These are phyloP conservation scores for Cheilosia impressa DNA, from an alignment of 2,888 invertebrate species.

Conservation along the genomic window DNA sequence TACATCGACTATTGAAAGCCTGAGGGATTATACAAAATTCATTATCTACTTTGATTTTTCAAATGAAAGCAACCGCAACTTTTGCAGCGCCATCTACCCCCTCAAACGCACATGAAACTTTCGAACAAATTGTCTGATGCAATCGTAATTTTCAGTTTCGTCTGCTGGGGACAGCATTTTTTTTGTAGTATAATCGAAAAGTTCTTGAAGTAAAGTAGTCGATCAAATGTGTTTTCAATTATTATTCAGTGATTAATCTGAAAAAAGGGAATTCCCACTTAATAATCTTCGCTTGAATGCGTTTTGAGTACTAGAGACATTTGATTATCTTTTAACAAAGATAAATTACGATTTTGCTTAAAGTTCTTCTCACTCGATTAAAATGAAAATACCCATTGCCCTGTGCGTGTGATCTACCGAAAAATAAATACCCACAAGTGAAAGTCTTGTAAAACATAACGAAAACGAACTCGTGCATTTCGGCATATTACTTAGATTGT, in stretches of 20 bases:
- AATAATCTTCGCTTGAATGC: constrained; percentile 13
- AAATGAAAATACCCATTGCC: neutral
- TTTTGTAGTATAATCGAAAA: constrained; percentile 42
- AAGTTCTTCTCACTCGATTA: neutral
- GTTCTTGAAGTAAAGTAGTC: constrained; percentile 41
- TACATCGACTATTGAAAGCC: no score
- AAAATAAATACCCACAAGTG: constrained; percentile 1
- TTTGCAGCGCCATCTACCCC: constrained; percentile 36
- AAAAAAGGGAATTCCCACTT: constrained; percentile 7
- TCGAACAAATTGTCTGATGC: constrained; percentile 75
- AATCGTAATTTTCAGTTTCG: constrained; percentile 55
- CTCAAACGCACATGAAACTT: constrained; percentile 2
- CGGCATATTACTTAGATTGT: neutral
- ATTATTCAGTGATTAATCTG: constrained; percentile 35
- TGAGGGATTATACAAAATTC: no score
- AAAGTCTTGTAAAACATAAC: constrained; percentile 14
- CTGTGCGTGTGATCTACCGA: neutral
- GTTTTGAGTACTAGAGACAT: constrained; percentile 7
- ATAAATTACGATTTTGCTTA: neutral
- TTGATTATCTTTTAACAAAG: constrained; percentile 11
- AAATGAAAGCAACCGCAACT: neutral
- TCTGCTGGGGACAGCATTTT: constrained; percentile 5
- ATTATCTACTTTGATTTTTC: neutral
- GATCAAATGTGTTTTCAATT: constrained; percentile 31
- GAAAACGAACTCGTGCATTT: neutral